Evolutionary conservation across 1,140 invertebrate genomes (phyloP).

Genomic region (Drosophila pandora): DNA sequence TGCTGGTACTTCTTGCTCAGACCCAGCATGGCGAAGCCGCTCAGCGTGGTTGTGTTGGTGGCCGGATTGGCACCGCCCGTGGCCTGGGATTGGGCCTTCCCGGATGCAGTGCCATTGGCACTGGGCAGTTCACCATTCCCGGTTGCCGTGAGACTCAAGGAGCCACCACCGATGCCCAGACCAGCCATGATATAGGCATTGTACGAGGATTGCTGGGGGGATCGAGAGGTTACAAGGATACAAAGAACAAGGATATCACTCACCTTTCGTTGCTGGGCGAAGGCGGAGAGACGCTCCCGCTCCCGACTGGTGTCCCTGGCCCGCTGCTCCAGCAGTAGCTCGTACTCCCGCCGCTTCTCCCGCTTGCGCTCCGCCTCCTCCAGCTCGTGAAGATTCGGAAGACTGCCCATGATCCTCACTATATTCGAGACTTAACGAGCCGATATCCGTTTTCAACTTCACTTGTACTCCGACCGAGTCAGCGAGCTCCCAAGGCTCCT

Average conservation of each 20-base stretch:
- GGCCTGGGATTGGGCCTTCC: constrained; percentile 8
- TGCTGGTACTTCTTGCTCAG: constrained; percentile 57
- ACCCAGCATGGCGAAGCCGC: constrained; percentile 62
- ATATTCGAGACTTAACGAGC: neutral
- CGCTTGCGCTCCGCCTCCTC: constrained; percentile 78
- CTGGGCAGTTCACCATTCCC: constrained; percentile 33
- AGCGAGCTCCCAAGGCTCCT: neutral
- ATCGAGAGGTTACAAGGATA: neutral
- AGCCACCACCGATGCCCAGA: constrained; percentile 73
- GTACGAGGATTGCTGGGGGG: constrained; percentile 69
- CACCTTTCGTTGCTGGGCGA: constrained; percentile 74
- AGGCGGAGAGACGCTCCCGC: constrained; percentile 67
- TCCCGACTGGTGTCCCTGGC: constrained; percentile 74
- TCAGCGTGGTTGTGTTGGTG: constrained; percentile 34
- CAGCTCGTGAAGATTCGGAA: constrained; percentile 87
- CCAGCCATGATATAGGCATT: constrained; percentile 77
- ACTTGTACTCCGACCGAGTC: neutral
- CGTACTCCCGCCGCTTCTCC: constrained; percentile 79
- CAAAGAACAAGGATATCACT: constrained; percentile 19
- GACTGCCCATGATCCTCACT: constrained; percentile 85
- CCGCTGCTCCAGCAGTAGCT: constrained; percentile 76
- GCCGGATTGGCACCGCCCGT: constrained; percentile 9
- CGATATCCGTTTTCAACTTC: neutral
- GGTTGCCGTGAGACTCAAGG: constrained; percentile 47
- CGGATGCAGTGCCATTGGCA: constrained; percentile 13